phyloP scores from a whole-genome alignment of 1,140 invertebrate genomes.

The Leptopilina boulardi region DNA sequence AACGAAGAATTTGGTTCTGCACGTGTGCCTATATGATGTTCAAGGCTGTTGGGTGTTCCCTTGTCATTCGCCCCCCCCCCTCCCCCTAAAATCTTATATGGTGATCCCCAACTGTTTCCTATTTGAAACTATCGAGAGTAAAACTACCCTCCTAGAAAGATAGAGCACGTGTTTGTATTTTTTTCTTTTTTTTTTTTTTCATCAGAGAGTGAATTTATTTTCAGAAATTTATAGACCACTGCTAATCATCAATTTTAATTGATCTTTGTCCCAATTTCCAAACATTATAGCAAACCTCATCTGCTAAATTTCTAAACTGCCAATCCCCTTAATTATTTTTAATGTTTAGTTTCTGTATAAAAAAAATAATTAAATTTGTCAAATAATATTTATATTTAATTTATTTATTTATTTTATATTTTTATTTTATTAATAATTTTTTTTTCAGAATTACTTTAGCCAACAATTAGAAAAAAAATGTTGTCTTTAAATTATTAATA shows the following conservation, averaged over 20 bases:
- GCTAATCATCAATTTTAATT: neutral
- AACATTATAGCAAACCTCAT: too few relatives aligned
- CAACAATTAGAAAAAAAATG: too few relatives aligned
- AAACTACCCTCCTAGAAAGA: slow-evolving; percentile 22
- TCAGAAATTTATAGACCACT: neutral
- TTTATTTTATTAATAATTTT: too few relatives aligned
- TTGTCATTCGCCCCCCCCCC: neutral
- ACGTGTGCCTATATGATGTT: slow-evolving; percentile 23
- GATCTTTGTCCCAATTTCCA: neutral
- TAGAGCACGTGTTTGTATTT: neutral
- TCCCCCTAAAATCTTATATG: neutral
- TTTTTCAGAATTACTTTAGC: too few relatives aligned
- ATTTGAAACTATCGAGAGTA: neutral
- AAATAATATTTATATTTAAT: too few relatives aligned
- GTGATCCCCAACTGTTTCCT: slow-evolving; percentile 11
- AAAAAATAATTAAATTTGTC: too few relatives aligned
- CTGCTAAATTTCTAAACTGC: too few relatives aligned
- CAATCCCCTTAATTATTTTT: too few relatives aligned
- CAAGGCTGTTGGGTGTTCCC: slow-evolving; percentile 16
- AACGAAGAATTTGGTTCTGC: slow-evolving; percentile 10
- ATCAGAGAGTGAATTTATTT: neutral
- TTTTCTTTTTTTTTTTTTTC: neutral
- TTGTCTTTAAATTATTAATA: too few relatives aligned
- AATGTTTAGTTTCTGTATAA: too few relatives aligned
- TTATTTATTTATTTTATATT: too few relatives aligned